Evolutionary conservation across 2,797 vertebrate genomes (phyloP), one percentile per base, ranked within the genome.

Genomic region (Novumbra hubbsi): DNA sequence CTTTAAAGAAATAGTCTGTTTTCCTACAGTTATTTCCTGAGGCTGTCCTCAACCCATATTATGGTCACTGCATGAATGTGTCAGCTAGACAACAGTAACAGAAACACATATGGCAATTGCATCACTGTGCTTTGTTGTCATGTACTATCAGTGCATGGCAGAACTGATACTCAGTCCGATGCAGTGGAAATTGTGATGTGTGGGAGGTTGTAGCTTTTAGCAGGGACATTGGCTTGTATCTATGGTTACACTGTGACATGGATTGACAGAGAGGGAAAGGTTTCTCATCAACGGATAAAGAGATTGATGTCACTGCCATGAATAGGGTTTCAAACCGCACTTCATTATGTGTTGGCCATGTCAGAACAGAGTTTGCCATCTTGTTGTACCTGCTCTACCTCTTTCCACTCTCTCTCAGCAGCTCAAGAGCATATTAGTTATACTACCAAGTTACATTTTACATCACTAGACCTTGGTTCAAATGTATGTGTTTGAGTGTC

Each of bases 261-360:
- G 15, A 64, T 19, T 30, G 27, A 64, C 62, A 64, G 62, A 30
- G 9, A 65, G 70, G 67, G 71, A 73, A 62, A 79, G 69, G 69
- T 27, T 66, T 72, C 73, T 80, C 69, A 80, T 83, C 80, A 86
- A 63, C 52, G 19, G 71, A 71, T 73, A 84, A 80, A 78, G 72
- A 71, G 48, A 64, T 48, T 73, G 71, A 70, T 70, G 68, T 73
- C 50, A 69, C 67, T 85, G 81, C 19, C 19, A 66, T 82, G 78
- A 85, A 83, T 83, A 77, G 72, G 52, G 71, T 79, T 57, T 55
- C 74, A 41, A 71, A 57, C 70, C 28, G 64, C 48, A 68, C 30
- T 60, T 77, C 71, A 70, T 77, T 80, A 62, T 55, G 16, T 21
- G 48, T 34, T 52, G 27, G 34, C 30, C 38, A 24, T 66, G n/a